These are phyloP conservation scores for Lophius piscatorius DNA, from an alignment of 2,113 vertebrate species.

Conservation along the genomic window DNA sequence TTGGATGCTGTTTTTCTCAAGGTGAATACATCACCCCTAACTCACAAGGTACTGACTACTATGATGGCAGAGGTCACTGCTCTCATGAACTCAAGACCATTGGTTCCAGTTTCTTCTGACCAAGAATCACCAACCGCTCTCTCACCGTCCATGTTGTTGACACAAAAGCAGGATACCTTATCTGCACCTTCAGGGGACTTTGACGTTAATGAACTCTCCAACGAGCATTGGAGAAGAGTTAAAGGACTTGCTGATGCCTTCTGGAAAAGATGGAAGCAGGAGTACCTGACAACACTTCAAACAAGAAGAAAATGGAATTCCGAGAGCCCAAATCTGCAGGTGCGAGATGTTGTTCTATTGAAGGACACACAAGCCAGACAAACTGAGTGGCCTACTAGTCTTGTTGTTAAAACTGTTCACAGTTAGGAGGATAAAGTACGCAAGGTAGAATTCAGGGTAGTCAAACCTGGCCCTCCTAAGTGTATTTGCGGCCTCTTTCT, in stretches of 20 bases:
- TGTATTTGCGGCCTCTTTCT: not conserved
- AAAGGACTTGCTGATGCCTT: slow-evolving; percentile 10
- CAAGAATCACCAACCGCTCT: not conserved
- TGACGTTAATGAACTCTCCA: not conserved
- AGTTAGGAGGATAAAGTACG: not conserved
- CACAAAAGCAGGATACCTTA: not conserved
- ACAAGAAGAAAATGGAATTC: not conserved
- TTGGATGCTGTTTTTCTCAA: not conserved
- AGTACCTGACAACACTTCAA: slow-evolving; percentile 5
- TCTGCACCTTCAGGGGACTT: not conserved
- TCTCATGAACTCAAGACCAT: slow-evolving; percentile 9
- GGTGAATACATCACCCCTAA: not conserved
- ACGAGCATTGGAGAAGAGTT: slow-evolving; percentile 3
- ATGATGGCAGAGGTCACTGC: slow-evolving; percentile 1
- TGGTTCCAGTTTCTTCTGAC: slow-evolving; percentile 11
- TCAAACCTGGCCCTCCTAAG: not conserved
- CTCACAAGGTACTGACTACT: slow-evolving; percentile 1
- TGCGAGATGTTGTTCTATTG: not conserved
- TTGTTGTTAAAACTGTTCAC: not conserved
- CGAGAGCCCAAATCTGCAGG: not conserved
- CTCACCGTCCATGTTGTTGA: slow-evolving; percentile 2
- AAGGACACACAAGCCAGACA: not conserved
- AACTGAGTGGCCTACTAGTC: not conserved
- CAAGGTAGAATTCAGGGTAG: not conserved
- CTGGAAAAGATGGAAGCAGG: not conserved